phyloP scores from a whole-genome alignment of 1,140 invertebrate genomes.

The Asobara japonica region DNA sequence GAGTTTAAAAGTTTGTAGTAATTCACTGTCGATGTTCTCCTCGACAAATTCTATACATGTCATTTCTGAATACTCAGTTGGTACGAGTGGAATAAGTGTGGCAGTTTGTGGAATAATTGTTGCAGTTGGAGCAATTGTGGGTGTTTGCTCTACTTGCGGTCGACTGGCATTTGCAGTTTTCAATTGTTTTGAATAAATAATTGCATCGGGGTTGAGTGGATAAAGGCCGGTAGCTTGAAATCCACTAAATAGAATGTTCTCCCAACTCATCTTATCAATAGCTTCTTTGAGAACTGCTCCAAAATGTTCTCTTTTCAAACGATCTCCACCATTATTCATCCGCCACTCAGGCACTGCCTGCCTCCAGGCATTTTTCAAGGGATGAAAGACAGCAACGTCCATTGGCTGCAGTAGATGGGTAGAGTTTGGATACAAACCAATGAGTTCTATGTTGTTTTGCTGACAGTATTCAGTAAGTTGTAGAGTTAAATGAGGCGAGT shows the following conservation, averaged over 20 bases:
- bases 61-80: not conserved
- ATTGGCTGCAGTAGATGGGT: constrained; percentile 61
- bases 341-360: constrained; percentile 41
- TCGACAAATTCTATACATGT: not conserved
- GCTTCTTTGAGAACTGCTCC: not conserved
- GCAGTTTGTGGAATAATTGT: too few species aligned
- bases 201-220: not conserved
- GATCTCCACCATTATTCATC: constrained; percentile 23
- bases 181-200: not conserved
- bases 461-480: constrained; percentile 55
- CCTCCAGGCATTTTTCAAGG: constrained; percentile 51
- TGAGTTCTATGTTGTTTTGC: constrained; percentile 56
- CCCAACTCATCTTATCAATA: not conserved
- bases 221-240: not conserved
- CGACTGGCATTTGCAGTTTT: not conserved
- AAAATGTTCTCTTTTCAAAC: not conserved
- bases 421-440: constrained; percentile 58
- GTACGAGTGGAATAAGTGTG: not conserved
- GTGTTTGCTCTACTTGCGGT: too few species aligned
- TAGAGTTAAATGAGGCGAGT: constrained; percentile 54
- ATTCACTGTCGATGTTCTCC: not conserved
- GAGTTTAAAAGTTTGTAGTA: not conserved
- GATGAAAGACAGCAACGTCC: constrained; percentile 52
- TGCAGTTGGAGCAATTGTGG: too few species aligned
- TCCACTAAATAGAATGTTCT: not conserved